Evolutionary conservation across 2,888 invertebrate genomes (phyloP), one percentile per base, ranked within the genome.

Genomic region (Pachycephus smyrnensis): DNA sequence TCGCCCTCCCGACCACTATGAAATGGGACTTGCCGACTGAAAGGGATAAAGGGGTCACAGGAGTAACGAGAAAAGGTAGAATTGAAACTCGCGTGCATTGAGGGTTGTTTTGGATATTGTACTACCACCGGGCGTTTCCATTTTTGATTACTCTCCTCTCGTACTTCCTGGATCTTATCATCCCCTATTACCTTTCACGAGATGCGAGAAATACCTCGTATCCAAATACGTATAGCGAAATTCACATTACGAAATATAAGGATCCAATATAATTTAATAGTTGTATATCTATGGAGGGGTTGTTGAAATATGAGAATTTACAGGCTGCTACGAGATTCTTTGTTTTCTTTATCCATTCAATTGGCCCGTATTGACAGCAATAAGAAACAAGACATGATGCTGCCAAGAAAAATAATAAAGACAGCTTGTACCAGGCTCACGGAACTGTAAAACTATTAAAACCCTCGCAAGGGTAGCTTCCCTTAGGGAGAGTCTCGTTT

Each of bases 361-460:
- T 55, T 9, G 55, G 55, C 55, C 55, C 55, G 23, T 55, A 55
- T 23, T 55, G 55, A 55, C 55, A 55, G 55, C 55, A 55, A 55
- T 55, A 55, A 55, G 55, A 55, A 55, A 23, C 55, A 55, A 55
- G 55, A 55, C 55, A 55, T 55, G 55, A 55, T 55, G 23, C 55
- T 55, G 55, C 55, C 9, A 9, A 55, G 55, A 55, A 55, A 55
- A 55, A 55, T 55, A 55, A 55, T 55, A 55, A 55, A 55, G 55
- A 55, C 55, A 55, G 55, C 55, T 55, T 55, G 55, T 55, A 23
- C 76, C 80, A 79, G 80, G 81, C 79, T 80, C 81, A 82, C 79
- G 81, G 80, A 77, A 75, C 81, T 82, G 82, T 80, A 77, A 82
- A 81, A 80, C 81, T 83, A 83, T 83, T 82, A 83, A 83, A 83